Evolutionary conservation across 2,797 vertebrate species (phyloP).

Genomic region (Pseudochirops cupreus): DNA sequence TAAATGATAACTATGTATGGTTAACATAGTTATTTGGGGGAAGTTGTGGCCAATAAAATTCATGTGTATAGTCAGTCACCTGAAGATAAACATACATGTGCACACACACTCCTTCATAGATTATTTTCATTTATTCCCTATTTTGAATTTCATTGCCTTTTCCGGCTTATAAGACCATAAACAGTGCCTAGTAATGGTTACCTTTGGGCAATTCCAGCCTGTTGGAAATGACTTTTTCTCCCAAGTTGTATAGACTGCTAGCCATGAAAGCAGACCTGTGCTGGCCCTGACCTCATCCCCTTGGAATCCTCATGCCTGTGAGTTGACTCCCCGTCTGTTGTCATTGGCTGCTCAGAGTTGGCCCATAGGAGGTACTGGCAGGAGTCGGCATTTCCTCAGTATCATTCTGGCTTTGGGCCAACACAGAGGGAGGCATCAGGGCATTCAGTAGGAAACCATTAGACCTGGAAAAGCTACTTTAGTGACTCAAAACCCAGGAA

Average conservation of each 20-base stretch:
- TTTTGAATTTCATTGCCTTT: constrained; percentile 53
- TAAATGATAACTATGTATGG: constrained; percentile 66
- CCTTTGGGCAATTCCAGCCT: constrained; percentile 29
- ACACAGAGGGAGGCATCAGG: background rate
- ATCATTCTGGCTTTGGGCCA: constrained; percentile 48
- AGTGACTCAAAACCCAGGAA: constrained; percentile 20
- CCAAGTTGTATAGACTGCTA: background rate
- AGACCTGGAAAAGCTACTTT: constrained; percentile 23
- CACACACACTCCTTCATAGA: background rate
- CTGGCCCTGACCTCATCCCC: constrained; percentile 33
- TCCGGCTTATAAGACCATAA: constrained; percentile 36
- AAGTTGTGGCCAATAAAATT: background rate
- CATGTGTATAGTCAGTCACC: constrained; percentile 24
- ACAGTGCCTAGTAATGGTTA: constrained; percentile 38
- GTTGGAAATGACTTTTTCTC: background rate
- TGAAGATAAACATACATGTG: constrained; percentile 36
- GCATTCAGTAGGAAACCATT: constrained; percentile 41
- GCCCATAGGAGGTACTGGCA: constrained; percentile 42
- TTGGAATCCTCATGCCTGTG: constrained; percentile 38
- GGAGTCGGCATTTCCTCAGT: constrained; percentile 40
- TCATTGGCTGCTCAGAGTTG: constrained; percentile 37
- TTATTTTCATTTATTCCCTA: constrained; percentile 55
- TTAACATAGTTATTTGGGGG: constrained; percentile 62
- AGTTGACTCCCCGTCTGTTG: background rate
- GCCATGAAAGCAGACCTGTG: constrained; percentile 43